Percentiles rank a stretch among this genome's conserved stretches.
Evolutionary conservation across 2,113 vertebrate genomes (phyloP).

Genomic region (Taxidea taxus): DNA sequence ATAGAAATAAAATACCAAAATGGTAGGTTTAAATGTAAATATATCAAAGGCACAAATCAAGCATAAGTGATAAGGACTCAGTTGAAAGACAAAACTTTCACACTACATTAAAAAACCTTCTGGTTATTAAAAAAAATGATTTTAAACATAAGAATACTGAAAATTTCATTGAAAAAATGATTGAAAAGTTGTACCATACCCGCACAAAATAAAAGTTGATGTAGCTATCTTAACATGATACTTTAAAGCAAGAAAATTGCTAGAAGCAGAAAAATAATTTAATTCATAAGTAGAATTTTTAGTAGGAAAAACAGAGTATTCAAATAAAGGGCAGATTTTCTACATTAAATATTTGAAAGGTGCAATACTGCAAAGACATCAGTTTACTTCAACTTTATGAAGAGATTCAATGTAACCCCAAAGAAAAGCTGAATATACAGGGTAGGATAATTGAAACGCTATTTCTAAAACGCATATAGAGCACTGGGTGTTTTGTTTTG

Average conservation of each 20-base stretch:
- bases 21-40: background rate
- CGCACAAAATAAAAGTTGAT: background rate
- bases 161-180: background rate
- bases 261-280: background rate
- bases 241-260: background rate
- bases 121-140: background rate
- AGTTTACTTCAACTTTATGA: background rate
- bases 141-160: background rate
- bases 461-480: background rate
- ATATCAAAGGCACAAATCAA: background rate
- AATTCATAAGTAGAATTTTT: background rate
- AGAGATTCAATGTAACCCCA: background rate
- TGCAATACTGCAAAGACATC: background rate
- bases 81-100: background rate
- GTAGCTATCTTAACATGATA: background rate
- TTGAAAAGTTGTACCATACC: background rate
- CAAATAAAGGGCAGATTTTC: background rate
- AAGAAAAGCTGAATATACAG: background rate
- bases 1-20: background rate
- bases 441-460: background rate
- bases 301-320: background rate
- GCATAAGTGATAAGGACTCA: background rate
- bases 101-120: background rate
- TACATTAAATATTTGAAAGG: background rate
- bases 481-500: background rate